Base-by-base conservation (phyloP, 2,888 invertebrate genomes). In the Trypoxylon attenuatum region DNA sequence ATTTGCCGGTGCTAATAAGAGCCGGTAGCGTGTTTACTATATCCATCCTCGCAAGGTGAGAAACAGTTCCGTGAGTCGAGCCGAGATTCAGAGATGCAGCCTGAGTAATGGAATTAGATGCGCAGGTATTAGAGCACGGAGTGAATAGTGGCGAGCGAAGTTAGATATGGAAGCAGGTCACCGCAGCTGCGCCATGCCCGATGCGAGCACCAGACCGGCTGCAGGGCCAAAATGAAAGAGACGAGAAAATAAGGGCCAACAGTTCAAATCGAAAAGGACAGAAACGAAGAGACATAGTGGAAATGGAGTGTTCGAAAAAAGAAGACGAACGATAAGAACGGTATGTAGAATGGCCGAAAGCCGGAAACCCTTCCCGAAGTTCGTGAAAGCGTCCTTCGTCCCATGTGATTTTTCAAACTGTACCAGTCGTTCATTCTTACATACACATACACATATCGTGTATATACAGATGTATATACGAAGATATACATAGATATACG, bases 341-440 rank as follows among this genome's bases (percentile, higher is more conserved):
- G 53, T 46, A 25, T 41, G 56, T 54, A 46, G 57, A 67, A 64
- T 55, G 59, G 54, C n/a, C 46, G 53, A 45, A 59, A 50, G 65
- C 39, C 19, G 65, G 52, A 60, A 71, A 74, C 70, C 76, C 73
- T 58, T 71, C 65, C 51, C 53, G 56, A 81, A 82, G 72, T 81
- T 80, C 42, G 57, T 41, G 63, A 65, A 55, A 69, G 57, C 57
- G 60, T 60, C 70, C 54, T 77, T 70, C 73, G 72, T 82, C 82
- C 81, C 82, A 66, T 55, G 81, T 73, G 82, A 79, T 78, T 80
- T 69, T 49, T 57, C 58, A 47, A 62, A 60, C 33, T 51, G 54
- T 47, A 46, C 52, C 46, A 16, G 16, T 50, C 62, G 69, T 71
- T 62, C 43, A 52, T 22, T 8, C 53, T 16, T 19, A 22, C 46